These are phyloP conservation scores for Periophthalmus modestus DNA, from an alignment of 2,113 vertebrate species.

Conservation along the genomic window DNA sequence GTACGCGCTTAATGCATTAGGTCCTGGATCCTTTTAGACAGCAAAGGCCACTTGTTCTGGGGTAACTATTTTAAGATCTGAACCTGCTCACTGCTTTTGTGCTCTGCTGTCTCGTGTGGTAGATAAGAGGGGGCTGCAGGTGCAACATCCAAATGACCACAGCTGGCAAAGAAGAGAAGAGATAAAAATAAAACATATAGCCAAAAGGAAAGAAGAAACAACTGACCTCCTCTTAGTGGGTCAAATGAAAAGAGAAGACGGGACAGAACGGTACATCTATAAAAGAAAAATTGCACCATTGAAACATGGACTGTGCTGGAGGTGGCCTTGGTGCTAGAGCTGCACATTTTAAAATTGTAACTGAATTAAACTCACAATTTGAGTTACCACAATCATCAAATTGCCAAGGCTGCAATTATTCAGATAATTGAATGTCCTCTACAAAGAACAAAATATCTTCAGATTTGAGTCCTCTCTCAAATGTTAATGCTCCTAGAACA, in stretches of 20 bases:
- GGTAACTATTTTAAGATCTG: not conserved
- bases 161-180: not conserved
- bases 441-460: too few relatives aligned
- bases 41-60: not conserved
- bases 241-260: not conserved
- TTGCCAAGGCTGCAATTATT: too few relatives aligned
- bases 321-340: too few relatives aligned
- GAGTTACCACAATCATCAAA: too few relatives aligned
- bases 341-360: too few relatives aligned
- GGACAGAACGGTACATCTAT: not conserved
- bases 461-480: too few relatives aligned
- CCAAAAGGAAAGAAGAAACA: not conserved
- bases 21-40: not conserved
- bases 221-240: not conserved
- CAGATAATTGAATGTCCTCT: too few relatives aligned
- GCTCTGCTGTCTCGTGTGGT: not conserved
- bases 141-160: not conserved
- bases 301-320: too few relatives aligned
- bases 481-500: too few relatives aligned
- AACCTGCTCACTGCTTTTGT: not conserved
- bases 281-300: too few relatives aligned
- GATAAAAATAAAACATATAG: not conserved
- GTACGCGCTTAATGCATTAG: not conserved
- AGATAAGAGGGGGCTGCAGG: not conserved
- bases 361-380: too few relatives aligned